Evolutionary conservation across 1,140 invertebrate species (phyloP), one percentile per base, ranked within the genome.

Genomic region (Hyposmocoma kahamanoa): DNA sequence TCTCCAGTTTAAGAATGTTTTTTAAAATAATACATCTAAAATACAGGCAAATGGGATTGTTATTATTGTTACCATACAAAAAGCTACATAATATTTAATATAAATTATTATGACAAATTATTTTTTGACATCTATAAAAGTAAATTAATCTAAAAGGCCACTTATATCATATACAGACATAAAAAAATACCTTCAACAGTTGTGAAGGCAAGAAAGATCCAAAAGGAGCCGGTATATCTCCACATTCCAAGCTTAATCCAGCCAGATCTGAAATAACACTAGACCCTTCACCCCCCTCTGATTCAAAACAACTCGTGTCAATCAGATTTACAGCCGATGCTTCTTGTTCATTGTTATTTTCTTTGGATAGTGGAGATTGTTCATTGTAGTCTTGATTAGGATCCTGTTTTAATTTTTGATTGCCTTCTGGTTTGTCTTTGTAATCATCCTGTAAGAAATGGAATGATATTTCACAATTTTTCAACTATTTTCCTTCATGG

Each of bases 201-300:
- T 87, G 84, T 4, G 87, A 86, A 11, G 87, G 86, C 75, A 88
- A 77, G 54, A 86, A 86, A 20, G 75, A 67, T 39, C 72, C 78
- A 59, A 85, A 73, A 47, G 76, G 62, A 20, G 66, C 58, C 17
- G 72, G 72, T n/a, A 64, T 32, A 46, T 78, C 67, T 22, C 66
- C 70, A 53, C 69, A 72, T 22, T 83, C 72, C 19, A 87, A 49
- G 20, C 60, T 62, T 19, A 87, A 50, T 1, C 84, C 86, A 18
- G 73, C 78, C 21, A 87, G 66, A 54, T 87, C 85, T 13, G 68
- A 66, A 51, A 59, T 69, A 3, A 76, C 52, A 4, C 58, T 43
- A 15, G 56, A 45, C 30, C n/a, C 47, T 22, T 67, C 62, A 13
- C 28, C 28, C n/a, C 13, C 41, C 0, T 9, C 39, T 36, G 56